Base-by-base conservation (phyloP, 92 coral and sea anemone genomes). In the Heteractis magnifica region DNA sequence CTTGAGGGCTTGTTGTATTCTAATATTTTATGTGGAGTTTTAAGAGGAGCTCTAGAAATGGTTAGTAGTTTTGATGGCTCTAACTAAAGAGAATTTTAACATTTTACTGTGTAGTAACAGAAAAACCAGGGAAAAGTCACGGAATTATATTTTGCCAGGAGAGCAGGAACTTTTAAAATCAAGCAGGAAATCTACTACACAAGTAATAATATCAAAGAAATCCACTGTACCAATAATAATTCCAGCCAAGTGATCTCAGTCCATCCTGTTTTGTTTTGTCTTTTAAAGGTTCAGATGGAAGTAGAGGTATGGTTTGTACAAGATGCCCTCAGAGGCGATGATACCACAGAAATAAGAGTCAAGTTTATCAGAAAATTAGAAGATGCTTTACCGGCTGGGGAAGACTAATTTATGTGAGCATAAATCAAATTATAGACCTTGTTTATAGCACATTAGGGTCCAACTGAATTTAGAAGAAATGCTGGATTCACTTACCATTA, bases 361-460 rank as follows among this genome's bases (percentile, higher is more conserved):
- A 96, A 96, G 82, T 96, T 96, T 72, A 87, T 94, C 23, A 92
- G 82, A 71, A 94, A 87, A 90, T 82, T 96, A 90, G 99, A 96
- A 88, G 99, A 96, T 87, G 99, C 99, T 6, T 81, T 96, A 23
- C 99, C 99, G 0, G 98, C 99, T 5, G 99, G 99, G 21, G 99
- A 96, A 77, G 99, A 96, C 82, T 95, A 92, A 58, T 18, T 62
- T 18, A 18, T 18, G 21, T 20, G 65, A 59, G 64, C 64, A 5
- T 14, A 58, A 58, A 58, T 58, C n/a, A 58, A 15, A 34, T 34
- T 0, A 34, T 14, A 12, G 64, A 58, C 64, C n/a, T 12, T 12
- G 64, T 62, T 62, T 18, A 23, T 62, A 23, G 18, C 23, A 62
- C 4, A 18, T 6, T 55, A 55, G 59, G 59, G 6, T 62, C 7